Evolutionary conservation across 2,888 invertebrate genomes (phyloP), one percentile per base, ranked within the genome.

Genomic region (Sarcophaga variegata): DNA sequence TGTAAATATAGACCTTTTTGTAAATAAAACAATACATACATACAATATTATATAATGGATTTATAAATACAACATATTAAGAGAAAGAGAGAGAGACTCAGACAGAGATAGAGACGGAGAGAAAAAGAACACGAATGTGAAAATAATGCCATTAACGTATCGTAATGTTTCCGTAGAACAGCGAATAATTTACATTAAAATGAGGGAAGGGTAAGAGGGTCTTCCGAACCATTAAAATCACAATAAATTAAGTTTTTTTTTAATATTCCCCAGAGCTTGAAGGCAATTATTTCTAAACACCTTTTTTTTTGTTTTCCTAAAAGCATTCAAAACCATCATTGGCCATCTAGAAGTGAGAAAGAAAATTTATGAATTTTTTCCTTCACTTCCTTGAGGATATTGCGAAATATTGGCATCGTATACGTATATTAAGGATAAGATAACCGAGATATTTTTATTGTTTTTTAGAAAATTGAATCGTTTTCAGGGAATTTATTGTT

Each of bases 1-100:
- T 69, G 74, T 11, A 67, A 81, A 75, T 75, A 20, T 70, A 62
- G 37, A 63, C 62, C 47, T 79, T 79, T 79, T 64, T 37, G 20
- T 14, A 79, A 64, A 79, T 37, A 71, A 79, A 71, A 54, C 17
- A 54, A 54, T 54, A 17, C 17, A 54, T 1, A 37, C 10, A 0
- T 5, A 37, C 1, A 37, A 37, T 10, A 37, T 37, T 37, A 3
- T 54, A 54, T 64, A 79, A 79, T 71, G 22, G 70, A 63, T 64
- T 79, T 79, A 37, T 37, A 20, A 22, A 17, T 11, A 14, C 37
- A 37, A 37, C 0, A 37, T 2, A 37, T 10, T 10, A 10, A 37
- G 8, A 37, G 37, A 37, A 10, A 37, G 37, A 37, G 8, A 37
- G 37, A 37, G 8, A 37, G 27, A 25, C 25, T 25, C 25, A 25